Base-by-base conservation (phyloP, 2,888 invertebrate genomes). In the Xestobium rufovillosum region DNA sequence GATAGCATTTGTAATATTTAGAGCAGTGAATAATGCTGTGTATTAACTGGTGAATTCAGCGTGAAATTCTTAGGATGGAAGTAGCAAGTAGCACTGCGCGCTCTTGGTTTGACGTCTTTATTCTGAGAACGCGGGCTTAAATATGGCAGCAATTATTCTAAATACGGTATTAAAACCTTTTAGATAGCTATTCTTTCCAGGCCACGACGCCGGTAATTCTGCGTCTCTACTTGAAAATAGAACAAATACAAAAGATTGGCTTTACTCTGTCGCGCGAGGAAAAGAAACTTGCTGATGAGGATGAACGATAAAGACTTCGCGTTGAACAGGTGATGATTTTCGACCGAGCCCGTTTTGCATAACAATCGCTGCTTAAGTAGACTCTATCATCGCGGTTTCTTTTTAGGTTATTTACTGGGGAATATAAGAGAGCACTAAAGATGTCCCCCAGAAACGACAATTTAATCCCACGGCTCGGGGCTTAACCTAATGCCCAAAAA, bases 91-190 rank as follows among this genome's bases (percentile, higher is more conserved):
- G n/a, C n/a, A n/a, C n/a, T n/a, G n/a, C n/a, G n/a, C n/a, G n/a
- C n/a, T n/a, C 42, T 40, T 35, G 45, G 55, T 50, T 36, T 30
- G 44, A 41, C 45, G 53, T 55, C 56, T 57, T 60, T 55, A 57
- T 60, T 57, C 50, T 52, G 53, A 60, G 57, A 57, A 55, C 50
- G 53, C 52, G 55, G 50, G 58, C 63, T 65, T 64, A 63, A 65
- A 63, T 65, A 63, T 65, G 59, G 62, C 57, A 59, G 65, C 65
- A 66, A 66, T 66, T 66, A 66, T 66, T 65, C 65, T 65, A 65
- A 66, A 64, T 66, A 63, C 61, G 57, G 62, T 57, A 61, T 64
- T 63, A 63, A 62, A 63, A 63, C 65, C 63, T 63, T 65, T 62
- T 61, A 64, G 64, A 64, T 63, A 58, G 63, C 62, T 60, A 64